A percentile compares a stretch with the other conserved stretches of the same genome.
phyloP scores from a whole-genome alignment of 1,140 invertebrate genomes.

The Cydia strobilella region DNA sequence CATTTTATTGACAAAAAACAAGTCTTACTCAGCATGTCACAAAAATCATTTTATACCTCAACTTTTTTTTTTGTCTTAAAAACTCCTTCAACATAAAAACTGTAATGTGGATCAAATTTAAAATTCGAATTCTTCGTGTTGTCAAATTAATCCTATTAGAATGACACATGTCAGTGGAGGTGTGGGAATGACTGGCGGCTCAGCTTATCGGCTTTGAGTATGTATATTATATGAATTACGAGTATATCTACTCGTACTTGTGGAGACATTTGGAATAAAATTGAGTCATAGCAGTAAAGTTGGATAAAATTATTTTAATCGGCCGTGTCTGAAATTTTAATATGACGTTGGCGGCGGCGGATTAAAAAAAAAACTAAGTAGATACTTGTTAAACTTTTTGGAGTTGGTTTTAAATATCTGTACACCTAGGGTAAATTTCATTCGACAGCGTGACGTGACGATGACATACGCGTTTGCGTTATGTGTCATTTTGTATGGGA shows the following conservation, averaged over 20 bases:
- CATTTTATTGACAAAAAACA: not conserved
- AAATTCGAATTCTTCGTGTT: slow-evolving; percentile 26
- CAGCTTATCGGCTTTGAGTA: slow-evolving; percentile 27
- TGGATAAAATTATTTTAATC: slow-evolving; percentile 27
- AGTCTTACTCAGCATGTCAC: not conserved
- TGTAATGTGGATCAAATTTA: slow-evolving; percentile 30
- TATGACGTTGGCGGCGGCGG: slow-evolving; percentile 13
- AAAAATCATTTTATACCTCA: slow-evolving; percentile 2
- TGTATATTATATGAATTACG: slow-evolving; percentile 21
- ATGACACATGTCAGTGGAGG: slow-evolving; percentile 29
- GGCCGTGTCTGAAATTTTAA: not conserved
- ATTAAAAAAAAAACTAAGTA: not conserved
- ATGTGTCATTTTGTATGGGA: too few relatives aligned
- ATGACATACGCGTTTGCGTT: too few relatives aligned
- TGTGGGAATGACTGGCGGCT: slow-evolving; percentile 24
- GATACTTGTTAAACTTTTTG: not conserved
- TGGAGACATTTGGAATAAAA: not conserved
- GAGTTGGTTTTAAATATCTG: too few relatives aligned
- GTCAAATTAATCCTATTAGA: slow-evolving; percentile 33
- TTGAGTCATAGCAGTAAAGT: slow-evolving; percentile 18
- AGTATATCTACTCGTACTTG: slow-evolving; percentile 24
- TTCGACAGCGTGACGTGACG: too few relatives aligned
- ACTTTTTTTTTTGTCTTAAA: slow-evolving; percentile 2
- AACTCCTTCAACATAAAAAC: not conserved
- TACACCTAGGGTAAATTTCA: too few relatives aligned